Evolutionary conservation across 2,113 vertebrate species (phyloP), one percentile per base, ranked within the genome.

Genomic region (Perca flavescens): DNA sequence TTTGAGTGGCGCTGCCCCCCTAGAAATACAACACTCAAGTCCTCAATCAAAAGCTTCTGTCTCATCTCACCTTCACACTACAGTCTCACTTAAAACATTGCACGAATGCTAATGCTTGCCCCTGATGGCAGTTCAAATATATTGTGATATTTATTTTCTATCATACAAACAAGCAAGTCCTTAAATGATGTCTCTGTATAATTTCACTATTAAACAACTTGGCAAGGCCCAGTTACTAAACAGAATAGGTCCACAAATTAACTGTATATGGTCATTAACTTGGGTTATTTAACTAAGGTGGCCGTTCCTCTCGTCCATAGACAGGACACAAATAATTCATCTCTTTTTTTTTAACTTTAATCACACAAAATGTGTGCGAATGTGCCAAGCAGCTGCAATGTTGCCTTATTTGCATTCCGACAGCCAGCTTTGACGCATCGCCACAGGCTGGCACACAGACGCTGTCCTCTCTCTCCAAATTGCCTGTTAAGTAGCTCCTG

Each of bases 401-500:
- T 72, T 53, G 76, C 79, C 89, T 89, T 79, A 86, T 93, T 90
- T 90, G 83, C 84, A 90, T 92, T 80, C 81, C 25, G 17, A 75
- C 72, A 72, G 85, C 71, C 88, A 68, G 73, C 74, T 77, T 66
- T 79, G 86, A 90, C 62, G 68, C 84, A 86, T 69, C 31, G 71
- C 88, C 77, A 89, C 85, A 86, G 50, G 89, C 85, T 88, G 86
- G 80, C 70, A 63, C 49, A 64, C 78, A 84, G 73, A 70, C 9
- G 9, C 72, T 72, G 80, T 87, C 86, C 88, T 84, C 75, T 64
- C 73, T 64, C 73, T 87, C 66, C 74, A 91, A 85, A 90, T 86
- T 77, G 80, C 78, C 89, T 86, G 81, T 74, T 86, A 87, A 89
- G 88, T 83, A 88, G 89, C 89, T 90, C 77, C 62, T 77, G 86